Evolutionary conservation across 1,140 invertebrate genomes (phyloP).

Genomic region (Solenopsis fugax): DNA sequence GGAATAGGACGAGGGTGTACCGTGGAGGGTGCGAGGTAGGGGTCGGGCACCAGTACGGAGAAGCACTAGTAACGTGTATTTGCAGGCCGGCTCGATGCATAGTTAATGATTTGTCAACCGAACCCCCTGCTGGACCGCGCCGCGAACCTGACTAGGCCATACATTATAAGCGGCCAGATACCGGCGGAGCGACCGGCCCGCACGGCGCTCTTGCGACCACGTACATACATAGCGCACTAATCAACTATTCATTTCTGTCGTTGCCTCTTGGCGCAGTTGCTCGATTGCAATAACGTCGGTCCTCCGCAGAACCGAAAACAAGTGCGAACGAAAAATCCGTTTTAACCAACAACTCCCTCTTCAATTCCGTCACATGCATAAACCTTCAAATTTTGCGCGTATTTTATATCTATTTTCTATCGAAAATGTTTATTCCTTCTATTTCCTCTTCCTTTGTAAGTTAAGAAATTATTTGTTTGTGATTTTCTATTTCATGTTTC

Average conservation of each 20-base stretch:
- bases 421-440: neutral
- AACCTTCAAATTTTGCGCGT: neutral
- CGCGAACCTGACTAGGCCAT: slow-evolving; percentile 83
- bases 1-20: slow-evolving; percentile 63
- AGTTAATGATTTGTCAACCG: slow-evolving; percentile 87
- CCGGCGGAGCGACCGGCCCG: slow-evolving; percentile 71
- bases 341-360: slow-evolving; percentile 13
- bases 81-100: slow-evolving; percentile 86
- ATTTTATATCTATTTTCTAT: neutral
- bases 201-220: slow-evolving; percentile 41
- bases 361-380: neutral
- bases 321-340: neutral
- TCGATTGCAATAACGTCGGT: slow-evolving; percentile 7
- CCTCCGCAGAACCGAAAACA: neutral
- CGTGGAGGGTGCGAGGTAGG: slow-evolving; percentile 66
- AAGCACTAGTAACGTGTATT: slow-evolving; percentile 87
- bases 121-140: slow-evolving; percentile 79
- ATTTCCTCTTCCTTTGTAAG: neutral
- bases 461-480: neutral
- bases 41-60: slow-evolving; percentile 75
- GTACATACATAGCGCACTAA: slow-evolving; percentile 53
- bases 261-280: slow-evolving; percentile 24
- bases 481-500: neutral
- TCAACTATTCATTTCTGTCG: slow-evolving; percentile 60
- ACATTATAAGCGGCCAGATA: slow-evolving; percentile 84